Percentiles rank a stretch among this genome's conserved stretches.
phyloP scores from a whole-genome alignment of 2,797 vertebrate species.

The Takifugu ocellatus region DNA sequence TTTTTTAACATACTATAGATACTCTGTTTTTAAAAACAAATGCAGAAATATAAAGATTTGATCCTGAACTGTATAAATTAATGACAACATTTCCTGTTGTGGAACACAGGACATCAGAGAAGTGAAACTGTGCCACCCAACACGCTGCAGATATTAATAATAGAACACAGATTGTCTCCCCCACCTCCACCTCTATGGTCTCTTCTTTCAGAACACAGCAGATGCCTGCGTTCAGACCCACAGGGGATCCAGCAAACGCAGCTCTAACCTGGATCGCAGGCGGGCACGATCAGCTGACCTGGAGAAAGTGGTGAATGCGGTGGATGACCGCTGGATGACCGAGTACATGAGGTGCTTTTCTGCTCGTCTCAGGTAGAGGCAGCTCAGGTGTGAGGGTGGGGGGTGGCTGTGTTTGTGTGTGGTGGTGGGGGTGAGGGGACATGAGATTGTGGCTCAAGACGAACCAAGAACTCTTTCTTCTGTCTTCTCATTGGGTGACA shows the following conservation, averaged over 20 bases:
- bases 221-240: slow-evolving; percentile 81
- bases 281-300: slow-evolving; percentile 80
- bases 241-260: slow-evolving; percentile 75
- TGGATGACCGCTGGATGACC: slow-evolving; percentile 87
- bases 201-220: slow-evolving; percentile 73
- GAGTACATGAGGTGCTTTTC: slow-evolving; percentile 98
- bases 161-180: slow-evolving; percentile 25
- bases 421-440: background rate
- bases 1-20: background rate
- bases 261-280: slow-evolving; percentile 71
- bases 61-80: background rate
- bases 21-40: background rate
- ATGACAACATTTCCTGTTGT: background rate
- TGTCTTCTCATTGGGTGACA: too few species aligned
- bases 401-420: too few species aligned
- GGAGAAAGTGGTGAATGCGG: slow-evolving; percentile 68
- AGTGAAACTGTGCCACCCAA: slow-evolving; percentile 39
- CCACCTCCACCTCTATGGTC: background rate
- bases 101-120: slow-evolving; percentile 33
- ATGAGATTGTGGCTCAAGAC: too few species aligned
- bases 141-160: slow-evolving; percentile 58
- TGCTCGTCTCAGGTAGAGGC: slow-evolving; percentile 81
- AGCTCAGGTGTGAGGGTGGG: background rate
- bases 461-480: too few species aligned
- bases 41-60: background rate